These are phyloP conservation scores for Magallana gigas DNA, from an alignment of 1,140 invertebrate genomes.

Conservation along the genomic window DNA sequence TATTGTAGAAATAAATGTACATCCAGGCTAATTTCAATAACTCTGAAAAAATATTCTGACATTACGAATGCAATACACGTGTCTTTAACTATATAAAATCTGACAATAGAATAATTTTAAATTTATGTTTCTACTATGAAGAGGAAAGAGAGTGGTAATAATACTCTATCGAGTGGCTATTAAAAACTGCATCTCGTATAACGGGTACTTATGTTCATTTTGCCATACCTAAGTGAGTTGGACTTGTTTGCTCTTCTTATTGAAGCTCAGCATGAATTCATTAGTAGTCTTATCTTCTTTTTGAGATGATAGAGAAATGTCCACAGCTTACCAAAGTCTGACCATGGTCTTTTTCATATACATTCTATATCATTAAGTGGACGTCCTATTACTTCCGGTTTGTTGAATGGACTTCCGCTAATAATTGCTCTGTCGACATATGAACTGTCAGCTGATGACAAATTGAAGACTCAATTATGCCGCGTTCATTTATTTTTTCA, in stretches of 20 bases:
- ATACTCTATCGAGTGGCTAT: no score
- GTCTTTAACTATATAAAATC: no score
- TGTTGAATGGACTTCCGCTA: constrained; percentile 29
- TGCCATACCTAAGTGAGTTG: no score
- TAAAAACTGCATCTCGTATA: no score
- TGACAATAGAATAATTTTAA: no score
- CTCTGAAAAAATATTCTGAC: no score
- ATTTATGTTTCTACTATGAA: no score
- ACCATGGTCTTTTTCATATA: constrained; percentile 3
- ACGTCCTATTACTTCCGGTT: constrained; percentile 32
- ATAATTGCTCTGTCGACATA: background rate
- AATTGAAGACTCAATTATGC: background rate
- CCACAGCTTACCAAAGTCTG: background rate
- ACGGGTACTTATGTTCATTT: no score
- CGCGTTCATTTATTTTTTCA: background rate
- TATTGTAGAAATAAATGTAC: no score
- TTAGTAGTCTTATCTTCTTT: background rate
- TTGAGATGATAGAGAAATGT: background rate
- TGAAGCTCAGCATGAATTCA: background rate
- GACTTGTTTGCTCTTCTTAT: background rate
- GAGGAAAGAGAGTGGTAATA: no score
- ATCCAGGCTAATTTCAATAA: no score
- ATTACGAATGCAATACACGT: no score
- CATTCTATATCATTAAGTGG: background rate
- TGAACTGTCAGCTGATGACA: background rate